Evolutionary conservation across 1,140 invertebrate species (phyloP).

Genomic region (Pseudomyrmex cubaensis): DNA sequence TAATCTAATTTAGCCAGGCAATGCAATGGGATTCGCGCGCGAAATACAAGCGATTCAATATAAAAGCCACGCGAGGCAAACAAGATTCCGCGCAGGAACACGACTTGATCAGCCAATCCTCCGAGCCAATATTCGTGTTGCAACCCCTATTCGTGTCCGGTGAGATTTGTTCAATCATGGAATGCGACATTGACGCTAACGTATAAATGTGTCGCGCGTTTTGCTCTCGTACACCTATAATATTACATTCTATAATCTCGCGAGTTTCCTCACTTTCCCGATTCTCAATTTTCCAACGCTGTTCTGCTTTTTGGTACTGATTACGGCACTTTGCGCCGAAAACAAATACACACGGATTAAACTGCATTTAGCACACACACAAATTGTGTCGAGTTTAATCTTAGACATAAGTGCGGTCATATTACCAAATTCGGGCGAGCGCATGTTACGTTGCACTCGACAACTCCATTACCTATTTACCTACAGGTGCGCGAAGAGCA

Average conservation of each 20-base stretch:
- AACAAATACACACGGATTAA: too few species aligned
- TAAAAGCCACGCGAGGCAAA: constrained; percentile 72
- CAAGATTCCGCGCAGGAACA: constrained; percentile 68
- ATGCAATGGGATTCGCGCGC: constrained; percentile 63
- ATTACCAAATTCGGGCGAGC: constrained; percentile 6
- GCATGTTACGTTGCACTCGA: constrained; percentile 41
- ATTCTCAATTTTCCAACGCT: not conserved
- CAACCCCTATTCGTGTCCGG: constrained; percentile 64
- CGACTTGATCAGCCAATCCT: constrained; percentile 74
- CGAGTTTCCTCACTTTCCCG: not conserved
- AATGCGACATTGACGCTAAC: constrained; percentile 54
- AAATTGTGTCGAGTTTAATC: not conserved
- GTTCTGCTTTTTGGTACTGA: too few species aligned
- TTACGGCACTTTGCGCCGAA: too few species aligned
- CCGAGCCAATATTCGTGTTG: constrained; percentile 72
- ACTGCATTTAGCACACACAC: too few species aligned
- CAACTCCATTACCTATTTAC: constrained; percentile 67
- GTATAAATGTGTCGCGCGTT: constrained; percentile 21
- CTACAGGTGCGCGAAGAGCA: constrained; percentile 51
- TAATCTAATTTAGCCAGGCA: constrained; percentile 70
- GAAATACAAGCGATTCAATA: constrained; percentile 69
- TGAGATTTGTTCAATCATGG: constrained; percentile 71
- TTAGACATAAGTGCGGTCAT: constrained; percentile 3
- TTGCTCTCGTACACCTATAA: not conserved
- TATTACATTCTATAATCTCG: not conserved